Percentiles rank a stretch among this genome's conserved stretches.
Evolutionary conservation across 2,797 vertebrate genomes (phyloP).

Genomic region (Coendou prehensilis): DNA sequence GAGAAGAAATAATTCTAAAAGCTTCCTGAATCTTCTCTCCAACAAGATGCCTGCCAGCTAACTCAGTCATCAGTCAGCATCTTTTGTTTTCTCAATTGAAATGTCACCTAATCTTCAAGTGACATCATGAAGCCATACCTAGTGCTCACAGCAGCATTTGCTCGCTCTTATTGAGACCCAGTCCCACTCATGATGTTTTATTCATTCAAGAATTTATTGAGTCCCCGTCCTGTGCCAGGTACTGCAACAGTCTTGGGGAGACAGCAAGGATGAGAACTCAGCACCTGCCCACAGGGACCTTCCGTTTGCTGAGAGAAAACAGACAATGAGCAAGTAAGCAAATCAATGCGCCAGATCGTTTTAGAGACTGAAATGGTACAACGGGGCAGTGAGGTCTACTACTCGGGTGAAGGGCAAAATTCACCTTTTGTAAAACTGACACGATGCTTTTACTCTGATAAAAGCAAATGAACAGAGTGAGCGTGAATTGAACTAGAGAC

Average conservation of each 20-base stretch:
- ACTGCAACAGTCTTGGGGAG: neutral
- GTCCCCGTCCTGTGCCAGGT: neutral
- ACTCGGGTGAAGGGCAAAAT: neutral
- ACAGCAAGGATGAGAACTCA: neutral
- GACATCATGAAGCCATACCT: neutral
- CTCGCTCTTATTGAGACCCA: neutral
- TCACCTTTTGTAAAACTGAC: neutral
- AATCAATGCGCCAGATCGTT: neutral
- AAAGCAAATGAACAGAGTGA: constrained; percentile 13
- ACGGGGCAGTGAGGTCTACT: neutral
- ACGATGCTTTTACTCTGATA: neutral
- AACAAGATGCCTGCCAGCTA: neutral
- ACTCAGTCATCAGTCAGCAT: neutral
- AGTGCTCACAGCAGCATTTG: neutral
- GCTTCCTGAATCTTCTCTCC: constrained; percentile 1
- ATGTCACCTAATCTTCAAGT: constrained; percentile 19
- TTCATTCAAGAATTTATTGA: constrained; percentile 14
- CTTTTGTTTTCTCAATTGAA: neutral
- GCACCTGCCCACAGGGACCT: neutral
- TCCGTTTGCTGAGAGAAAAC: constrained; percentile 18
- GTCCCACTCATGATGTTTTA: neutral
- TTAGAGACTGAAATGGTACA: neutral
- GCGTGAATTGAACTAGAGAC: neutral
- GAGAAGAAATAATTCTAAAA: constrained; percentile 60
- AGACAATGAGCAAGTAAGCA: constrained; percentile 40